These are phyloP conservation scores for Aphelocoma californica DNA, from an alignment of 2,797 vertebrate genomes.

Conservation along the genomic window DNA sequence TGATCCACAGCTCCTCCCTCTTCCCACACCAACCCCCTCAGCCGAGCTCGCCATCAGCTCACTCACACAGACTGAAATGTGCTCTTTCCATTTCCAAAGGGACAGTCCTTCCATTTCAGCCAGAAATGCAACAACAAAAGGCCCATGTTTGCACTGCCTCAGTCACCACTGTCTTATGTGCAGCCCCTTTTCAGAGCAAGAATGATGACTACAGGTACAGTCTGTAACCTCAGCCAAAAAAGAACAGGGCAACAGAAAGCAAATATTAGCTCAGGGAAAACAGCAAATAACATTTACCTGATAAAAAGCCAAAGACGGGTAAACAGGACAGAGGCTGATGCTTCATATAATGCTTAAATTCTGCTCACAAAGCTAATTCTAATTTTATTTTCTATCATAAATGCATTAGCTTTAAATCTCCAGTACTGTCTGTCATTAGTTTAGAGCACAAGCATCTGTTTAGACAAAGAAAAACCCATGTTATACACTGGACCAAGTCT, in stretches of 20 bases:
- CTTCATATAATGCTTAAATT: neutral
- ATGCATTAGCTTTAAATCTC: neutral
- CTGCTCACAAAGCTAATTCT: neutral
- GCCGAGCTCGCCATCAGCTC: rapidly evolving
- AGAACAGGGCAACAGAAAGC: neutral
- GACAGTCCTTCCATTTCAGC: neutral
- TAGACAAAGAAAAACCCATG: neutral
- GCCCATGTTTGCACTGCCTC: neutral
- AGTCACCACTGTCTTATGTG: rapidly evolving
- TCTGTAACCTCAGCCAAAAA: neutral
- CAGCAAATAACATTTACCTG: neutral
- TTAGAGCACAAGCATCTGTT: neutral
- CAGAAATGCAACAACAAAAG: neutral
- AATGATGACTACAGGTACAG: neutral
- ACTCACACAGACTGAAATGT: neutral
- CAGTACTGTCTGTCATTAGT: neutral
- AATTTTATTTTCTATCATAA: neutral
- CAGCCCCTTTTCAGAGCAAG: neutral
- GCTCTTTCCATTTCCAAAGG: neutral
- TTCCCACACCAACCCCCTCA: rapidly evolving
- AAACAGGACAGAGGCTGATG: neutral
- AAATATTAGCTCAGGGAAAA: neutral
- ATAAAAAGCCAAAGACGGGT: neutral
- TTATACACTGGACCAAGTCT: neutral
- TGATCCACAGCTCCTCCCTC: rapidly evolving